A percentile compares a stretch with the other conserved stretches of the same genome.
Evolutionary conservation across 2,113 vertebrate species (phyloP).

Genomic region (Oceanites oceanicus): DNA sequence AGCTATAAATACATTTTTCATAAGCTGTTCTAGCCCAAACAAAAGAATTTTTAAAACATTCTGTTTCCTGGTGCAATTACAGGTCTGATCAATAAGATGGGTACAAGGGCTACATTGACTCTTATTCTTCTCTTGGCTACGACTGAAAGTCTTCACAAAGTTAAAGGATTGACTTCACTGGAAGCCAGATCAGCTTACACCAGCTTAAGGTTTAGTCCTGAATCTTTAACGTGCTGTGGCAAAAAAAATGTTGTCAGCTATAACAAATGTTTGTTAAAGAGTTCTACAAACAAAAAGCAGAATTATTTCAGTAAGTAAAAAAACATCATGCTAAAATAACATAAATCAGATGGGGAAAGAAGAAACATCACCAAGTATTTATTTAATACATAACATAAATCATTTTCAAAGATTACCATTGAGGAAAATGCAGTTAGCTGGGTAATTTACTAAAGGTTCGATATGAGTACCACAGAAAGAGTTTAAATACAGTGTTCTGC

Average conservation of each 20-base stretch:
- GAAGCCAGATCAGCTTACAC: slow-evolving; percentile 7
- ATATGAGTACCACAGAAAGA: background rate
- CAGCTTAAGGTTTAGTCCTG: slow-evolving; percentile 1
- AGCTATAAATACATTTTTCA: background rate
- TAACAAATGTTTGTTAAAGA: background rate
- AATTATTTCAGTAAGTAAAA: background rate
- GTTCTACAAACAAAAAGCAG: background rate
- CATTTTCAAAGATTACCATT: background rate
- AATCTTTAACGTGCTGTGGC: background rate
- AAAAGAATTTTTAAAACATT: background rate
- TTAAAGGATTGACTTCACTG: slow-evolving; percentile 24
- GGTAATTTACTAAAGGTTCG: background rate
- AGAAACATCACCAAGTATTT: background rate
- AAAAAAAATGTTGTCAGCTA: background rate
- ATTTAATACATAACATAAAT: background rate
- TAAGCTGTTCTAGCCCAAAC: background rate
- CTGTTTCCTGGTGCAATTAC: background rate
- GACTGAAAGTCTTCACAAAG: slow-evolving; percentile 43
- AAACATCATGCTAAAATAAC: background rate
- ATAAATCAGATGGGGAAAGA: background rate
- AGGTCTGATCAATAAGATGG: background rate
- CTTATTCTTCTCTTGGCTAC: slow-evolving; percentile 7
- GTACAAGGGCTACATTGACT: background rate
- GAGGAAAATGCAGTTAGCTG: background rate
- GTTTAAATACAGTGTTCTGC: background rate